Conservation (phyloP, 2,113 vertebrate genomes). For the Vombatus ursinus region DNA sequence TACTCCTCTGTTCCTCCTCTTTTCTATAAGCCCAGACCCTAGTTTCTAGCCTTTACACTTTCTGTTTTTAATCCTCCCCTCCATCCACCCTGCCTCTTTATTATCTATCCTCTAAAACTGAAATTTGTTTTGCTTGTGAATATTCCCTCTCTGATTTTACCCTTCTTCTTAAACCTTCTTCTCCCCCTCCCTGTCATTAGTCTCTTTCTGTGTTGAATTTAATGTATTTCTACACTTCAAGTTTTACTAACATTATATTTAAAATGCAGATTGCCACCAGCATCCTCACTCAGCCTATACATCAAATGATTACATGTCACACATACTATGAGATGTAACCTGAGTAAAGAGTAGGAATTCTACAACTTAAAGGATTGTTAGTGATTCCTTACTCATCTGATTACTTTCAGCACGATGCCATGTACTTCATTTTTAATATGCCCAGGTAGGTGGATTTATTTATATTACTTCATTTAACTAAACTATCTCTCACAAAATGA, state of each 20-base stretch:
- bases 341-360: neutral
- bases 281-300: neutral
- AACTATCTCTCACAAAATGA: neutral
- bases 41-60: neutral
- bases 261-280: neutral
- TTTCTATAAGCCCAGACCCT: too few relatives aligned
- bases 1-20: too few relatives aligned
- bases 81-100: neutral
- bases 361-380: neutral
- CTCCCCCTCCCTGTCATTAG: neutral
- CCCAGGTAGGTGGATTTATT: neutral
- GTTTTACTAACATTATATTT: neutral
- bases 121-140: neutral
- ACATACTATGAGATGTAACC: neutral
- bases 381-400: neutral
- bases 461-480: neutral
- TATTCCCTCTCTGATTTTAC: neutral
- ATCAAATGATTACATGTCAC: neutral
- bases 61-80: neutral
- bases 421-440: neutral
- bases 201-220: neutral
- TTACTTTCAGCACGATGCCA: neutral
- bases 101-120: neutral
- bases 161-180: neutral
- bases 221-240: neutral